A percentile compares a stretch with the other conserved stretches of the same genome.
Evolutionary conservation across 2,888 invertebrate genomes (phyloP).

Genomic region (Brachylomia viminalis): DNA sequence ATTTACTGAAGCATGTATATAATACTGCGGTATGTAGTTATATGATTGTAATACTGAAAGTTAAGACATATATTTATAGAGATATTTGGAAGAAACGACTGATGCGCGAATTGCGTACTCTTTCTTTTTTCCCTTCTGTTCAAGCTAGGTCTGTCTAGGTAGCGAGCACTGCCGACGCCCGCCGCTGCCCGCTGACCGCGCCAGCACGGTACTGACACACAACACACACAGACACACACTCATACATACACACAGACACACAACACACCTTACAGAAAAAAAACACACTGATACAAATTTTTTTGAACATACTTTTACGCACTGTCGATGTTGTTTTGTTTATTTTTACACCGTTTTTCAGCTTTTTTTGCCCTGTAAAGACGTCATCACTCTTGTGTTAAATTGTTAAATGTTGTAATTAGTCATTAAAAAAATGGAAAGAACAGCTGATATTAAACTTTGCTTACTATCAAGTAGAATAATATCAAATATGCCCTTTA

Average conservation of each 20-base stretch:
- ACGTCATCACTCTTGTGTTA: not conserved
- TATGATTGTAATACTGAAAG: conserved; percentile 66
- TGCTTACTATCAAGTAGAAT: not conserved
- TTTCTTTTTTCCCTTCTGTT: conserved; percentile 90
- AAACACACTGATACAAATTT: conserved; percentile 72
- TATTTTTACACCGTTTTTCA: not conserved
- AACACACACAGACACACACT: conserved; percentile 71
- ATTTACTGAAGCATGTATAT: conserved; percentile 65
- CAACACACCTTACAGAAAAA: conserved; percentile 50
- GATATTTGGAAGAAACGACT: conserved; percentile 88
- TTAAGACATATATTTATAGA: conserved; percentile 73
- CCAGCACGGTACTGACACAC: conserved; percentile 87
- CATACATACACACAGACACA: conserved; percentile 55
- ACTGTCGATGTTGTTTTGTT: conserved; percentile 68
- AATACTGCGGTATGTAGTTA: conserved; percentile 68
- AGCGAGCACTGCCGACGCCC: conserved; percentile 84
- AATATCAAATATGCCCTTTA: not conserved
- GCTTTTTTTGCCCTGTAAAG: not conserved
- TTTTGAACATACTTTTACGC: conserved; percentile 72
- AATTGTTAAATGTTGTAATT: not conserved
- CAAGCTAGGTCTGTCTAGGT: conserved; percentile 91
- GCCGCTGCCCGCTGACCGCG: conserved; percentile 83
- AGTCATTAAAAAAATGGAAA: not conserved
- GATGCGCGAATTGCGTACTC: conserved; percentile 89
- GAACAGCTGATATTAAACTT: not conserved